phyloP scores from a whole-genome alignment of 2,888 invertebrate genomes.

The Elysia crispata region DNA sequence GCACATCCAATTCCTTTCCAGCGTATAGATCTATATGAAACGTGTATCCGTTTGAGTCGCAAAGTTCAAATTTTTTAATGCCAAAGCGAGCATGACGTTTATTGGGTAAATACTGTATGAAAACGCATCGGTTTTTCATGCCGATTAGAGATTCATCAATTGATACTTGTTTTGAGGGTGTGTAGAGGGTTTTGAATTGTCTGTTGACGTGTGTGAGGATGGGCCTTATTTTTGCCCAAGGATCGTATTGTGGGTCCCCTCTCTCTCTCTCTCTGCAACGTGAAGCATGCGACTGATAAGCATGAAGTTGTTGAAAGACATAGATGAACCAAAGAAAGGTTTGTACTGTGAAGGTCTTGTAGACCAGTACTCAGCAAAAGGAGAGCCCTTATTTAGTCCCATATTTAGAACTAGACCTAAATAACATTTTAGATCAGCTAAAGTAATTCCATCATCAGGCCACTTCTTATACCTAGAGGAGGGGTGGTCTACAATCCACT shows the following conservation, averaged over 20 bases:
- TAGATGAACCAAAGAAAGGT: conserved; percentile 17
- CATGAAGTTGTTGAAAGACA: conserved; percentile 4
- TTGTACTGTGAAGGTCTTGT: background rate
- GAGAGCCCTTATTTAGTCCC: too few relatives aligned
- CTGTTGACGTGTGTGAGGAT: too few relatives aligned
- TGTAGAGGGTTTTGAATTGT: too few relatives aligned
- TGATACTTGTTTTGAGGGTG: too few relatives aligned
- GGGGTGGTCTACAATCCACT: too few relatives aligned
- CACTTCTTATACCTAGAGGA: too few relatives aligned
- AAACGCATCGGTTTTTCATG: too few relatives aligned
- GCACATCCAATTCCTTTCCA: conserved; percentile 24
- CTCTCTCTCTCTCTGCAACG: background rate
- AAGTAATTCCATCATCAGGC: too few relatives aligned
- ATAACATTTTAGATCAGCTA: too few relatives aligned
- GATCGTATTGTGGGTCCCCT: background rate
- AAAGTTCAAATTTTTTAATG: conserved; percentile 36
- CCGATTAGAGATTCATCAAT: too few relatives aligned
- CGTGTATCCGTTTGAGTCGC: conserved; percentile 15
- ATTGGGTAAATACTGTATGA: conserved; percentile 32
- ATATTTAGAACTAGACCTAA: too few relatives aligned
- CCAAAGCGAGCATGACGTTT: conserved; percentile 36
- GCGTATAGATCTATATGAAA: conserved; percentile 28
- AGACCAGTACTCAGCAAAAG: conserved; percentile 17
- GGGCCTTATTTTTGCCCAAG: too few relatives aligned
- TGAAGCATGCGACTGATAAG: conserved; percentile 33